phyloP scores from a whole-genome alignment of 2,113 vertebrate genomes.

The Upupa epops region DNA sequence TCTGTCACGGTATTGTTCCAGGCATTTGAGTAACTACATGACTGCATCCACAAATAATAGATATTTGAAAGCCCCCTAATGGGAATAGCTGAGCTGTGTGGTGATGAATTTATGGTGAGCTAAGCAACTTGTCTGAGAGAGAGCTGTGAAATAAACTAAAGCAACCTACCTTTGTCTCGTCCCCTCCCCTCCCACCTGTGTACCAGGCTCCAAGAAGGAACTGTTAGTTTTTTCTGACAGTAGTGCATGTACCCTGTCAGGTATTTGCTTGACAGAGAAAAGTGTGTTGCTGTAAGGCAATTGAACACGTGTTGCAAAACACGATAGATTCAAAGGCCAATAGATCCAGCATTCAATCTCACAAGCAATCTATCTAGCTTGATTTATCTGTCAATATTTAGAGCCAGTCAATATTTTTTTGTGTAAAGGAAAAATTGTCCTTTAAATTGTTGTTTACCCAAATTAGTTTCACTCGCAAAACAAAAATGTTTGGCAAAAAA shows the following conservation, averaged over 20 bases:
- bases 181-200: neutral
- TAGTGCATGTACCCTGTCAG: neutral
- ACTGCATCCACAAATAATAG: neutral
- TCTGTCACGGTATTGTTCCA: neutral
- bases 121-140: neutral
- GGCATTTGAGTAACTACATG: neutral
- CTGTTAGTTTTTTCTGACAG: neutral
- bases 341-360: neutral
- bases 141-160: slow-evolving; percentile 5
- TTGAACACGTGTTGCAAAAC: neutral
- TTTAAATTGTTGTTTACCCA: neutral
- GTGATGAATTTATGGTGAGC: slow-evolving; percentile 11
- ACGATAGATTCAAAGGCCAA: slow-evolving; percentile 28
- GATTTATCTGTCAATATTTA: slow-evolving; percentile 30
- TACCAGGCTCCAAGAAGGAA: neutral
- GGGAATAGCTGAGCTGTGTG: neutral
- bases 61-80: neutral
- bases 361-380: neutral
- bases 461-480: neutral
- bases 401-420: neutral
- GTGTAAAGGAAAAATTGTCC: neutral
- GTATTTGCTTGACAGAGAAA: neutral
- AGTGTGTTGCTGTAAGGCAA: neutral
- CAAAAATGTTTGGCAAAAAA: neutral
- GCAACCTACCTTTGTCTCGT: neutral